Percentiles rank a stretch among this genome's conserved stretches.
phyloP scores from a whole-genome alignment of 2,888 invertebrate species.

The Mechanitis mazaeus region DNA sequence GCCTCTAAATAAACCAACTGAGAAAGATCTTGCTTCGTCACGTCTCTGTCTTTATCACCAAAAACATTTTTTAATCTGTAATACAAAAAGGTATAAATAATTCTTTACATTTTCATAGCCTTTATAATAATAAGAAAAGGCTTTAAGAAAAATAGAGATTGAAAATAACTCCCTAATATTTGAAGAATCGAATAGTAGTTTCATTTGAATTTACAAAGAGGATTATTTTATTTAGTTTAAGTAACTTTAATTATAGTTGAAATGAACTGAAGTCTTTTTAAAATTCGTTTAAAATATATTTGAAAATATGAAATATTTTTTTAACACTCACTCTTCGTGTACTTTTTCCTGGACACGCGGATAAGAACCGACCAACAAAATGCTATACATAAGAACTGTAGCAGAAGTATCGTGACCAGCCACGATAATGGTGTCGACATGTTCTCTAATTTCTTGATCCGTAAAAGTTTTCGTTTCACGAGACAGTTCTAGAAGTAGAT shows the following conservation, averaged over 20 bases:
- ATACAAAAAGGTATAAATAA: neutral
- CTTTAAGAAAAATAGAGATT: too few relatives aligned
- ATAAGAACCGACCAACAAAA: conserved; percentile 58
- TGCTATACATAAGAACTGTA: conserved; percentile 57
- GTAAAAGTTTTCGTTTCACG: conserved; percentile 45
- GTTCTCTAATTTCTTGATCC: conserved; percentile 72
- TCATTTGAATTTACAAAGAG: too few relatives aligned
- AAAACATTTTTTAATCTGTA: conserved; percentile 45
- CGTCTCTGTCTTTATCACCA: conserved; percentile 42
- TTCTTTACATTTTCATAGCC: too few relatives aligned
- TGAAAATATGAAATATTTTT: neutral
- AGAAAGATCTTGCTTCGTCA: conserved; percentile 32
- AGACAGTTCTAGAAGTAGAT: conserved; percentile 66
- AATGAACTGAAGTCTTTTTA: too few relatives aligned
- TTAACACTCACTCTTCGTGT: conserved; percentile 49
- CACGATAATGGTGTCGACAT: conserved; percentile 77
- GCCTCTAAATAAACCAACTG: conserved; percentile 48
- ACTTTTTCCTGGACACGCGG: conserved; percentile 57
- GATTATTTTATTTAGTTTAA: too few relatives aligned
- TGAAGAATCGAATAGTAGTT: too few relatives aligned
- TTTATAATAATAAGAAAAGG: too few relatives aligned
- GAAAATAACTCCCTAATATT: too few relatives aligned
- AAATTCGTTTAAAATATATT: neutral
- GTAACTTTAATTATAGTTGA: too few relatives aligned
- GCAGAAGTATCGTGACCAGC: conserved; percentile 74